Base-by-base conservation (phyloP, 2,888 invertebrate species). In the Aspidapion aeneum region DNA sequence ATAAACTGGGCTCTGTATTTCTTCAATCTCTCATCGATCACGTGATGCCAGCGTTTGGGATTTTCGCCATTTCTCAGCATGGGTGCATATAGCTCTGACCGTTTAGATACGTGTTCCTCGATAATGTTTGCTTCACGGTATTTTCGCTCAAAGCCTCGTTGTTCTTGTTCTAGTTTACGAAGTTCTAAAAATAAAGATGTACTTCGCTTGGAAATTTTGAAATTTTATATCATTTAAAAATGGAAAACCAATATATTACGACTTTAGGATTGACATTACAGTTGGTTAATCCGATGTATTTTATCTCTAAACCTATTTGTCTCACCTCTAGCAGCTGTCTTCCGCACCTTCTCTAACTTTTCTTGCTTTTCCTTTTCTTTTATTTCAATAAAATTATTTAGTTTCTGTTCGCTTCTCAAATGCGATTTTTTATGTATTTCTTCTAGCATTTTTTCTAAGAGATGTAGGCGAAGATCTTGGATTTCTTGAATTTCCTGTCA, bases 401-500 rank as follows among this genome's bases (percentile, higher is more conserved):
- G 75, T 78, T 86, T 82, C 65, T 69, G 70, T 59, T 83, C 81
- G 1, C 80, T 79, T 9, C 82, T 77, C 1, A 73, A 76, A 5
- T 80, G 78, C 22, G 81, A 77, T 61, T 82, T 78, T 48, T 80
- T 77, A 1, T 87, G 83, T 58, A 85, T 77, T 62, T 86, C 82
- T 17, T 82, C 78, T 62, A 89, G 81, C 71, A 88, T 77, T 60
- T 87, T 82, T 65, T 88, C 85, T n/a, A 92, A 83, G 59, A 94
- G 82, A 63, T 89, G 84, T 70, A 91, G 77, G 0, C 91, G 83
- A 22, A 89, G 80, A 70, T 86, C 84, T 76, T 91, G 88, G 17
- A 90, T 85, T 66, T 87, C 87, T 71, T 90, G 86, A 66, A 92
- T 89, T 75, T 90, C 89, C 85, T 88, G 70, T n/a, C n/a, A n/a